These are phyloP conservation scores for Xanthostigma xanthostigma DNA, from an alignment of 2,888 invertebrate species.

Conservation along the genomic window DNA sequence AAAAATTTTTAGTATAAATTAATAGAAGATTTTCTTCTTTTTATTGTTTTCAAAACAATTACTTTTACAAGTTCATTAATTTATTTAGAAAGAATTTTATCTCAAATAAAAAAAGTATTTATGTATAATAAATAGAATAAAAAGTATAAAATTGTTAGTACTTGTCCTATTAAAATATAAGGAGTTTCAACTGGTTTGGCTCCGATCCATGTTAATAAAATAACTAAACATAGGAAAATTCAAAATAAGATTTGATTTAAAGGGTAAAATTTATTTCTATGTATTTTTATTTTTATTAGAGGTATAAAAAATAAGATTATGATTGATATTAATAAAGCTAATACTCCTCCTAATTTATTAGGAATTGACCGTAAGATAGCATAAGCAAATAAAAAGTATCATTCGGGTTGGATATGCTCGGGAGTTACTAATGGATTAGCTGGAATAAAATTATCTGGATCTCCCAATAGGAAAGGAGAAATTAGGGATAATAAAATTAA, in stretches of 20 bases:
- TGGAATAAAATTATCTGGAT: slow-evolving; percentile 59
- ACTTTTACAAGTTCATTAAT: slow-evolving; percentile 51
- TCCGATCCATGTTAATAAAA: slow-evolving; percentile 57
- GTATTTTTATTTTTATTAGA: slow-evolving; percentile 38
- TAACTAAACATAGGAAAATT: slow-evolving; percentile 34
- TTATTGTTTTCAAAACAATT: slow-evolving; percentile 56
- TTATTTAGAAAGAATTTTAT: slow-evolving; percentile 32
- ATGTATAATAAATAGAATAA: slow-evolving; percentile 39
- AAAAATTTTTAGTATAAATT: slow-evolving; percentile 35
- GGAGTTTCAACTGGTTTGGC: slow-evolving; percentile 52
- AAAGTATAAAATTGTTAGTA: slow-evolving; percentile 43
- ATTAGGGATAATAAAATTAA: slow-evolving; percentile 36
- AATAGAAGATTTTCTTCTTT: slow-evolving; percentile 43
- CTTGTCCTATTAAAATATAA: slow-evolving; percentile 43
- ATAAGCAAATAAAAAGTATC: slow-evolving; percentile 73
- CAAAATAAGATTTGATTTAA: slow-evolving; percentile 46
- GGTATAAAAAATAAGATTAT: slow-evolving; percentile 48
- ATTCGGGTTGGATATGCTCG: slow-evolving; percentile 67
- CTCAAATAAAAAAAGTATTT: slow-evolving; percentile 35
- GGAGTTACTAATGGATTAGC: slow-evolving; percentile 56
- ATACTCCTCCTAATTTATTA: slow-evolving; percentile 63
- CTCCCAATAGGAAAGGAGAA: slow-evolving; percentile 44
- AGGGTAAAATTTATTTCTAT: slow-evolving; percentile 43
- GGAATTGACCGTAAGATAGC: slow-evolving; percentile 68
- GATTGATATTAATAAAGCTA: slow-evolving; percentile 49